Percentiles rank a stretch among this genome's conserved stretches.
Conservation (phyloP, 2,888 invertebrate species). For the Drosophila nr. fundita region DNA sequence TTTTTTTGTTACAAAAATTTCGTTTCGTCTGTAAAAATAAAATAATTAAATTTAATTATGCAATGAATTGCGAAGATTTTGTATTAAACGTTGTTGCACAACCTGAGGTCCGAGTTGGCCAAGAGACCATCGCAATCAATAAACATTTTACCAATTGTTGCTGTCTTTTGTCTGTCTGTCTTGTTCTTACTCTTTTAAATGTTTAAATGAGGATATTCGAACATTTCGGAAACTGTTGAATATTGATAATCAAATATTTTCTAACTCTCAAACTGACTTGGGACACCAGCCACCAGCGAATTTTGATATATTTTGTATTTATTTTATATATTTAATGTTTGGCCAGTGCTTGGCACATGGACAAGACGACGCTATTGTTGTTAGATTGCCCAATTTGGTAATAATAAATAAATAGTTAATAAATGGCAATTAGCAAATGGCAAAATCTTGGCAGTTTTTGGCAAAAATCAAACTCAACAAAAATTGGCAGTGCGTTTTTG, state of each 20-base stretch:
- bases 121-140: conserved; percentile 25
- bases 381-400: conserved; percentile 58
- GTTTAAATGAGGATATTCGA: no score
- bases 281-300: no score
- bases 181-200: neutral
- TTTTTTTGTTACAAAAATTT: conserved; percentile 8
- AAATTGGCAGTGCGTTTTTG: conserved; percentile 22
- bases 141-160: conserved; percentile 18
- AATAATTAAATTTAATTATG: conserved; percentile 15
- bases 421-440: conserved; percentile 43
- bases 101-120: conserved; percentile 10
- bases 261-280: neutral
- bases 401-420: conserved; percentile 49
- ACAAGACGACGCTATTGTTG: conserved; percentile 4
- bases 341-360: conserved; percentile 13
- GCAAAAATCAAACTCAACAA: neutral
- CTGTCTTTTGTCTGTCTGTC: no score
- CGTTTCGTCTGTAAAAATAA: neutral
- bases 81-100: conserved; percentile 15
- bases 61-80: conserved; percentile 33
- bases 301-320: no score
- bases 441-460: conserved; percentile 14
- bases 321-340: neutral
- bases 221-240: neutral
- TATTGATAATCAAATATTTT: neutral